Base-by-base conservation (phyloP, 2,113 vertebrate species). In the Centropristis striata region DNA sequence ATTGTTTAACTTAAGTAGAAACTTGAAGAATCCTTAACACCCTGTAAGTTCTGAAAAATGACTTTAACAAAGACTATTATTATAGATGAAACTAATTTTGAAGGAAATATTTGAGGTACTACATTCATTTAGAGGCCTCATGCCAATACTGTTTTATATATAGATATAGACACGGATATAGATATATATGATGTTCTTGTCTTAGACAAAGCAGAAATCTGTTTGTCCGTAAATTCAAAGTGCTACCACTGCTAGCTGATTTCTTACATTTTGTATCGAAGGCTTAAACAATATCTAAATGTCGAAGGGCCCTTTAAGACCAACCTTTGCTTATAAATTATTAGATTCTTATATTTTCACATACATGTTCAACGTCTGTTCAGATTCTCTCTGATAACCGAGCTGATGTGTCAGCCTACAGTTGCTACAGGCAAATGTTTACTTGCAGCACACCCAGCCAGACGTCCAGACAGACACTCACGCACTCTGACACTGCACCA, bases 371-470 rank as follows among this genome's bases (percentile, higher is more conserved):
- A 11, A 9, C 8, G 23, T 75, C 54, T 53, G 49, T 46, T 71
- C 9, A 10, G 13, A 50, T 78, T 50, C 37, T n/a, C 39, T 47
- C 18, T 60, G 32, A 23, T 32, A 28, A 16, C 27, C 23, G 1
- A 1, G 7, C 32, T 21, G 49, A 76, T 49, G 70, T 68, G 28
- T 84, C 81, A 70, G 27, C 70, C 28, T 58, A 18, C 42, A 57
- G 68, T 57, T 1, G 71, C 71, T 63, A 46, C n/a, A 64, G 28
- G 80, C 72, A 32, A 37, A 53, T 2, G 14, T 50, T 73, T 32
- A 42, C 50, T 37, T 28, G 18, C 39, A 63, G 36, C 37, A 15
- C 54, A 25, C 51, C n/a, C 68, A 58, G 57, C 47, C 65, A 75
- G n/a, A 75, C 23, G 4, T 27, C 70, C 37, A 75, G 63, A 59